Percentiles rank a stretch among this genome's conserved stretches.
Evolutionary conservation across 2,113 vertebrate genomes (phyloP).

Genomic region (Argyrosomus japonicus): DNA sequence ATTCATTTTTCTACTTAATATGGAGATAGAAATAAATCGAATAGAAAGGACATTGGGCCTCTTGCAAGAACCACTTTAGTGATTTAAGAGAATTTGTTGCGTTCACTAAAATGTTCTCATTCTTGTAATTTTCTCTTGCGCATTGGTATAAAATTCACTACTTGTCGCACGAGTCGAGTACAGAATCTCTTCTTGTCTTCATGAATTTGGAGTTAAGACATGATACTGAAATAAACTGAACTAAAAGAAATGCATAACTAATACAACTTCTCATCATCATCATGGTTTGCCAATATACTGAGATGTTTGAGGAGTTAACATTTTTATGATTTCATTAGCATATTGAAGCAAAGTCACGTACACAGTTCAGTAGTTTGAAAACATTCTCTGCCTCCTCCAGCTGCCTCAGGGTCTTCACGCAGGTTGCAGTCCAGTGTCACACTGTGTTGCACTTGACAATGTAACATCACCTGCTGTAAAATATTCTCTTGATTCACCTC

Average conservation of each 20-base stretch:
- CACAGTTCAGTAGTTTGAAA: neutral
- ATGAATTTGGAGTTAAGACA: neutral
- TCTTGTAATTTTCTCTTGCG: fast-evolving
- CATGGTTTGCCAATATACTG: neutral
- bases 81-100: neutral
- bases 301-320: neutral
- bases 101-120: neutral
- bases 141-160: neutral
- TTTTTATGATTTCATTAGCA: neutral
- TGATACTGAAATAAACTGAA: neutral
- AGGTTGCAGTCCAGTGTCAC: neutral
- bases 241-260: neutral
- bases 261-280: neutral
- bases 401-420: neutral
- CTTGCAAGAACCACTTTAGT: constrained; percentile 6
- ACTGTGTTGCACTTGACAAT: neutral
- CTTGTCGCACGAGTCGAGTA: neutral
- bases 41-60: constrained; percentile 4
- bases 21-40: neutral
- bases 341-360: neutral
- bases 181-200: neutral
- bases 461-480: neutral
- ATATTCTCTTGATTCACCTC: neutral
- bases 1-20: neutral
- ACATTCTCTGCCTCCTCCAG: neutral